Base-by-base conservation (phyloP, 2,113 vertebrate genomes). In the Pithys albifrons region DNA sequence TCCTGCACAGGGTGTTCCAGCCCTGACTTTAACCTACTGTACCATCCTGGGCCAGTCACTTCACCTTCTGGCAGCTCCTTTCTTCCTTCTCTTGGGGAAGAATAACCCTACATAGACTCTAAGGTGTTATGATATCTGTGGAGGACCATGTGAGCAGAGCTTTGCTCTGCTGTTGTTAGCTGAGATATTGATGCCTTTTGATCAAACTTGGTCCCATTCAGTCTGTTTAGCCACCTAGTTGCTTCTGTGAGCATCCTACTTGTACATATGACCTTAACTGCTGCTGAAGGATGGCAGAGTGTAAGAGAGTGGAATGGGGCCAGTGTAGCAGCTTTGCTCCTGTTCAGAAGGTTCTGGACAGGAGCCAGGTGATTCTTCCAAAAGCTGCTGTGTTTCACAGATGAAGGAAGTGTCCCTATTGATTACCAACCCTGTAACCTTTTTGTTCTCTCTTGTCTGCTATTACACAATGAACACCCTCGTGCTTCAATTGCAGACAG, bases 401-500 rank as follows among this genome's bases (percentile, higher is more conserved):
- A 64, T 83, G 75, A 76, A 85, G 85, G 62, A 88, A 61, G n/a
- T 78, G 91, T 85, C 71, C 78, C 76, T 91, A 58, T 89, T 93
- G 94, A 83, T 93, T 85, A 74, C 57, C 86, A 84, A 6, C 83
- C 85, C 51, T 12, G 10, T 87, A 89, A 95, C 91, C 83, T 76
- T 93, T 90, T 80, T 41, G 85, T 96, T 94, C 39, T 29, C 81
- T 74, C 10, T 1, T 45, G 82, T 80, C 76, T 95, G 76, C 90
- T 57, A 29, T 91, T 93, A 85, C 66, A 70, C 66, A 84, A 71
- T 78, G 95, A 94, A 57, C 55, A 73, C 61, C 71, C 92, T 95
- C 88, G n/a, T 72, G 62, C 93, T 80, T 95, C 83, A 87, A 9
- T 51, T 91, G 91, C 90, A 93, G 93, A 90, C 85, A 91, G 89